Evolutionary conservation across 2,113 vertebrate genomes (phyloP).

Genomic region (Plectropomus leopardus): DNA sequence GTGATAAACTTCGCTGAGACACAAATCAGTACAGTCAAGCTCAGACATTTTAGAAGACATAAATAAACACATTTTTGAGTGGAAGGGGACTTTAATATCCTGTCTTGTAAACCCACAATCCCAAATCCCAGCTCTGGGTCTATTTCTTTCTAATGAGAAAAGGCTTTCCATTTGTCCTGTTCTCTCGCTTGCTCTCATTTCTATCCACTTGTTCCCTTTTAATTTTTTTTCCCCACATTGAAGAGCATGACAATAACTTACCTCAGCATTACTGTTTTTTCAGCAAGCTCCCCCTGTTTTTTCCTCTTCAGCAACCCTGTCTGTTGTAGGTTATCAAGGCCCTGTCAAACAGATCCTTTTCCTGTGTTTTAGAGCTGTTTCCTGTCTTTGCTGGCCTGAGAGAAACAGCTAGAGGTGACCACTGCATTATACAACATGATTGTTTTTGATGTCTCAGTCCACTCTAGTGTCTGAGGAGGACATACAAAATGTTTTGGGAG

Average conservation of each 20-base stretch:
- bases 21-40: too few relatives aligned
- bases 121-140: neutral
- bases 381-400: slow-evolving; percentile 22
- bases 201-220: neutral
- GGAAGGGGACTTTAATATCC: neutral
- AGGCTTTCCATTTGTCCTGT: neutral
- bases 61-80: too few relatives aligned
- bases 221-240: neutral
- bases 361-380: slow-evolving; percentile 36
- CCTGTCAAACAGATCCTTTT: slow-evolving; percentile 15
- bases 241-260: neutral
- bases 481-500: neutral
- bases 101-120: neutral
- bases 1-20: too few relatives aligned
- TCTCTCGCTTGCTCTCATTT: neutral
- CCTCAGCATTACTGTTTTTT: neutral
- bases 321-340: slow-evolving; percentile 7
- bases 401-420: neutral
- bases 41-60: too few relatives aligned
- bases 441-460: neutral
- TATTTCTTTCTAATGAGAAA: neutral
- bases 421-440: neutral
- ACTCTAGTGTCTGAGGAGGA: neutral
- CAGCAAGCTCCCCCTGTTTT: neutral
- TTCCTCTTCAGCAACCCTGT: slow-evolving; percentile 11